Evolutionary conservation across 2,888 invertebrate species (phyloP), one percentile per base, ranked within the genome.

Genomic region (Sphaerophoria rueppellii): DNA sequence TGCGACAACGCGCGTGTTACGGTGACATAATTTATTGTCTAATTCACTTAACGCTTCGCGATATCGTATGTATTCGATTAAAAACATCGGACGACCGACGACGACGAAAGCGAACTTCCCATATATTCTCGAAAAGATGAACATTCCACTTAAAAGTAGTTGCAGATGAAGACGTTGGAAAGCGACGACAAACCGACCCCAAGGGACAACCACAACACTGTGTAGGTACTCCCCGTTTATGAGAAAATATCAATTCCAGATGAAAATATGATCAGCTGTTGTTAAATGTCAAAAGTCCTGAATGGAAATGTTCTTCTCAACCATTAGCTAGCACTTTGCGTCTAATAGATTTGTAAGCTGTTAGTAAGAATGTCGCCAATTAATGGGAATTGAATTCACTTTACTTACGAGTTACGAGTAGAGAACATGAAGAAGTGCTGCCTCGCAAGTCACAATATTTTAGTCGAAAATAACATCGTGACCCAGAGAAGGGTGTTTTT

Each of bases 11-110:
- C 85, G 85, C 80, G 85, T 85, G 85, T 85, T 76, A 85, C 72
- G 63, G 16, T 71, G 85, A 81, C 81, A 81, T 85, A 85, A 85
- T 85, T 85, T 85, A 85, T 85, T 80, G 81, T 81, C 85, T 81
- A 85, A 85, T 85, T 85, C 85, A 85, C 85, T 85, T 85, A 85
- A 81, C 80, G 85, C 81, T 69, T 81, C 85, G 85, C 81, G 77
- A 80, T 77, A 80, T 81, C 81, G 80, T 14, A 63, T 81, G 85
- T 16, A 85, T 85, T 77, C 70, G 85, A 85, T 85, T 85, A 85
- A 80, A 67, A 80, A 61, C 70, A 48, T 61, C 50, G 46, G 58
- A 61, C 9, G 43, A 43, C 50, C 37, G 58, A 61, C 9, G 43
- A 43, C n/a, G n/a, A 16, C 34, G 48, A 14, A 58, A 12, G 12